These are phyloP conservation scores for Clarias batrachus DNA, from an alignment of 2,113 vertebrate species.

Conservation along the genomic window DNA sequence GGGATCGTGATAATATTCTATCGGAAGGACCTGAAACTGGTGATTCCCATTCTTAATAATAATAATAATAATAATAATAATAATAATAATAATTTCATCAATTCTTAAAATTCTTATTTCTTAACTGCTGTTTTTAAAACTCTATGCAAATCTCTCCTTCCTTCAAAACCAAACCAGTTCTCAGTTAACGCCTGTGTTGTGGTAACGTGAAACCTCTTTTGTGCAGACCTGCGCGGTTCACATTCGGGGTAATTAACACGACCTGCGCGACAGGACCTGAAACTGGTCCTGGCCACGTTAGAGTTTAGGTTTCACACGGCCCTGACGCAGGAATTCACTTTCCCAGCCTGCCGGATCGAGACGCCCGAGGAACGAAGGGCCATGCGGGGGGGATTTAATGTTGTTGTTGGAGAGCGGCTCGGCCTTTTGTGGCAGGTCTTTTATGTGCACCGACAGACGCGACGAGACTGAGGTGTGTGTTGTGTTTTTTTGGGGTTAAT, in stretches of 20 bases:
- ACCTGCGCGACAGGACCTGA: slow-evolving; percentile 53
- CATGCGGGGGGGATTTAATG: background rate
- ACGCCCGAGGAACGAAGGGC: background rate
- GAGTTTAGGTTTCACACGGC: slow-evolving; percentile 52
- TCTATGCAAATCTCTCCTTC: background rate
- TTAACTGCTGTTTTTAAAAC: background rate
- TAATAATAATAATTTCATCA: too few species aligned
- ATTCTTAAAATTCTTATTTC: background rate
- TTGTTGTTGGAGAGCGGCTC: slow-evolving; percentile 1
- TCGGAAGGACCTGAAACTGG: too few species aligned
- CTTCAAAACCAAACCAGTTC: background rate
- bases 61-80: too few species aligned
- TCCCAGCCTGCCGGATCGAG: slow-evolving; percentile 27
- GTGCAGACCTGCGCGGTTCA: slow-evolving; percentile 29
- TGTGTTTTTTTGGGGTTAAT: slow-evolving; percentile 11
- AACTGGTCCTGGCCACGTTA: slow-evolving; percentile 47
- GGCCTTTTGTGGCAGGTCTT: background rate
- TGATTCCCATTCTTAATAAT: too few species aligned
- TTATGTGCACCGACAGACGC: slow-evolving; percentile 11
- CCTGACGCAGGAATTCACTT: slow-evolving; percentile 46
- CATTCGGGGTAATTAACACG: slow-evolving; percentile 50
- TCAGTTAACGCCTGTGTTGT: background rate
- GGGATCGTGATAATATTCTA: too few species aligned
- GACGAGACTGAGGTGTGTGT: slow-evolving; percentile 22
- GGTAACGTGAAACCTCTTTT: slow-evolving; percentile 17